A percentile compares a stretch with the other conserved stretches of the same genome.
phyloP scores from a whole-genome alignment of 2,888 invertebrate species.

The Marronus borbonicus region DNA sequence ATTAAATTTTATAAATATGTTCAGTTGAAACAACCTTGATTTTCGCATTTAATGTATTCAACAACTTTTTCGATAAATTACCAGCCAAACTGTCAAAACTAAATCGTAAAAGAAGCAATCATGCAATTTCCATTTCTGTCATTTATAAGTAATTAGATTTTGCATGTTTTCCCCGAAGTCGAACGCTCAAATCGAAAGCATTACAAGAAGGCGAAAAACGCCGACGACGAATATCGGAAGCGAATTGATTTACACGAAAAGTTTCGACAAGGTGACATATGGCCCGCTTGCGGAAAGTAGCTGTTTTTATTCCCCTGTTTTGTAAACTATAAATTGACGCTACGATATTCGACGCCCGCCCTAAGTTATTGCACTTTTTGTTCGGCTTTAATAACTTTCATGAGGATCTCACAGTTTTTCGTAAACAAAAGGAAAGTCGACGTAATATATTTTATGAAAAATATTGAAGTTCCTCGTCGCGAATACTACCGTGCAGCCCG shows the following conservation, averaged over 20 bases:
- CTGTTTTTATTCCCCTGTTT: constrained; percentile 49
- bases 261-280: constrained; percentile 52
- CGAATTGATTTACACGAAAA: constrained; percentile 52
- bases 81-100: background rate
- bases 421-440: constrained; percentile 47
- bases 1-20: no score
- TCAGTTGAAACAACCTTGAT: no score
- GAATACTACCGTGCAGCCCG: constrained; percentile 2
- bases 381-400: constrained; percentile 46
- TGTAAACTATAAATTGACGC: constrained; percentile 51
- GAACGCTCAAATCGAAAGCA: background rate
- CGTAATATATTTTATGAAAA: constrained; percentile 47
- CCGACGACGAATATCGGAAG: constrained; percentile 31
- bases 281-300: constrained; percentile 45
- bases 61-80: no score
- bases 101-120: background rate
- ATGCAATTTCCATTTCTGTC: constrained; percentile 5
- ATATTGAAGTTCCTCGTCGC: constrained; percentile 31
- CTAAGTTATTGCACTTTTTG: constrained; percentile 48
- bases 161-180: constrained; percentile 4
- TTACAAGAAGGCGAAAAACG: constrained; percentile 11
- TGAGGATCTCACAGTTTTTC: constrained; percentile 35
- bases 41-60: no score
- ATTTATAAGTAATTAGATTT: constrained; percentile 33
- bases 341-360: constrained; percentile 41